Evolutionary conservation across 2,888 invertebrate genomes (phyloP), one percentile per base, ranked within the genome.

Genomic region (Nymphalis urticae): DNA sequence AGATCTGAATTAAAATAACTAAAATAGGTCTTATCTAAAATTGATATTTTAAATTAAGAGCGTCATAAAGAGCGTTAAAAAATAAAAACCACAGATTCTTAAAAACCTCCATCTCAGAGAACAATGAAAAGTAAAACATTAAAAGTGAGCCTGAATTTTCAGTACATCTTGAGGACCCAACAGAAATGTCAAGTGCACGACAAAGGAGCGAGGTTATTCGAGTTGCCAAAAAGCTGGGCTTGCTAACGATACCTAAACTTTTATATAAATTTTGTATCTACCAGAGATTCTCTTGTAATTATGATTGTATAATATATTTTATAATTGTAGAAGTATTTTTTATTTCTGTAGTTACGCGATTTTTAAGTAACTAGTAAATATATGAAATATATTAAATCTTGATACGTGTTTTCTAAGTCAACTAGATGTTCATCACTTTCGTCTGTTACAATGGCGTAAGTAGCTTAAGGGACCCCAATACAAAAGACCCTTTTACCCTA

Each of bases 111-210:
- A 53, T 42, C 54, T 69, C 47, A 56, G 65, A 72, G 67, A 72
- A 70, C 65, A 72, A 72, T 66, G 65, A 60, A 56, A 64, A 62
- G 60, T 64, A 69, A 68, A 68, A 66, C 61, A 48, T 62, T 53
- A 65, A 71, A 69, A 63, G 54, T 58, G 60, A 64, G 59, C 67
- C 68, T 67, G 67, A 70, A 65, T 68, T 64, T 65, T 56, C 69
- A 66, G 62, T 60, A 69, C 68, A 68, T 68, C 72, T 70, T 64
- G 63, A 70, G 63, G 64, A 65, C 64, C 67, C 68, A 70, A 65
- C 69, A 63, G 67, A 70, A 72, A 72, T 72, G 72, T 72, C 69
- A 72, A 72, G 68, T 70, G 54, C 64, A 72, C 69, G 64, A 69
- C 65, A 68, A 71, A 69, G 58, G 64, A 71, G 63, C 68, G 64